A percentile compares a stretch with the other conserved stretches of the same genome.
Conservation (phyloP, 2,113 vertebrate species). For the Lates calcarifer region DNA sequence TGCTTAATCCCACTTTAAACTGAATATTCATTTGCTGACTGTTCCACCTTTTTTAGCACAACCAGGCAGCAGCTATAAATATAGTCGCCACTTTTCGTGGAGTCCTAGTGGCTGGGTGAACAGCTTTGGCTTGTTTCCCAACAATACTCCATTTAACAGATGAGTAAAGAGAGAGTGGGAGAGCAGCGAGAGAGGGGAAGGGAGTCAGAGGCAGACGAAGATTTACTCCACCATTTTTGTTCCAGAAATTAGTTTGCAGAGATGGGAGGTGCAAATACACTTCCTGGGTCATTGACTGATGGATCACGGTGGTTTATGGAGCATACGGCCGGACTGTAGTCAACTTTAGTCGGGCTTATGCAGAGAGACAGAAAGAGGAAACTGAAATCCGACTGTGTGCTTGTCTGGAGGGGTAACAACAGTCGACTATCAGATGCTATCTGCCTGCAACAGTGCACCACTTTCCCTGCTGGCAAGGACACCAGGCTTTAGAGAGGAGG, state of each 20-base stretch:
- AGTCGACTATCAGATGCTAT: slow-evolving; percentile 69
- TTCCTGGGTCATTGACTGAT: slow-evolving; percentile 50
- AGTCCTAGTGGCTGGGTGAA: slow-evolving; percentile 62
- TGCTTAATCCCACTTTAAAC: slow-evolving; percentile 46
- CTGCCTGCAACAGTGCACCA: slow-evolving; percentile 77
- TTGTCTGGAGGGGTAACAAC: slow-evolving; percentile 44
- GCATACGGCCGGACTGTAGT: slow-evolving; percentile 15
- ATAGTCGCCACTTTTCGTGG: slow-evolving; percentile 54
- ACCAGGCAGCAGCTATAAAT: slow-evolving; percentile 64
- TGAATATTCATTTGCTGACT: slow-evolving; percentile 56
- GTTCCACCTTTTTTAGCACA: slow-evolving; percentile 52
- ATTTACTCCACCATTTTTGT: slow-evolving; percentile 55
- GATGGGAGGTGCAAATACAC: not conserved
- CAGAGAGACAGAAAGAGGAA: slow-evolving; percentile 29
- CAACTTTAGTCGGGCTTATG: slow-evolving; percentile 21
- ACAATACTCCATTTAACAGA: slow-evolving; percentile 79
- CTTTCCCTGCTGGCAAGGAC: slow-evolving; percentile 77
- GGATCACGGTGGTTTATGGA: slow-evolving; percentile 50
- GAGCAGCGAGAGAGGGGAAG: not conserved
- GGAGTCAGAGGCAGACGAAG: slow-evolving; percentile 29
- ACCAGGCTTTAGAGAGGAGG: slow-evolving; percentile 49
- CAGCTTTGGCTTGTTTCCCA: slow-evolving; percentile 73
- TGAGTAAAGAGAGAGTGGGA: slow-evolving; percentile 68
- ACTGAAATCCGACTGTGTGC: slow-evolving; percentile 41
- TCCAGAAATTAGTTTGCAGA: slow-evolving; percentile 40